Conservation (phyloP, 1,140 invertebrate genomes). For the Caenorhabditis remanei region DNA sequence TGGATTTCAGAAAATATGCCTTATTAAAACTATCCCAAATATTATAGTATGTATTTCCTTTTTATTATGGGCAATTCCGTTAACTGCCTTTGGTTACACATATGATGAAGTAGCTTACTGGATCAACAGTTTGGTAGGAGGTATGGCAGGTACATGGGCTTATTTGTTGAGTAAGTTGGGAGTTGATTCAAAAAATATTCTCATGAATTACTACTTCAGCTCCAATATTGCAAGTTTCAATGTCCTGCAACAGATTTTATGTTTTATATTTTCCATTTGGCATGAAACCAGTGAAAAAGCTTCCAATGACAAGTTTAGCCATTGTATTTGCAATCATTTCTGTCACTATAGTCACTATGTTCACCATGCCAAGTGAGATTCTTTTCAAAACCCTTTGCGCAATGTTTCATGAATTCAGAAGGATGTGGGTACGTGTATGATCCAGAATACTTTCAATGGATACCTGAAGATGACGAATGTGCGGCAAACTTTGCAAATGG, state of each 20-base stretch:
- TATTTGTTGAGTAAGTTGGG: not conserved
- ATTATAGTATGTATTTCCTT: not conserved
- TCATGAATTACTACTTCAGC: not conserved
- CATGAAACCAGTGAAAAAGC: not conserved
- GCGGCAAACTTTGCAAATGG: not conserved
- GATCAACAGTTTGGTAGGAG: slow-evolving; percentile 21
- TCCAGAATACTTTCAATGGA: slow-evolving; percentile 25
- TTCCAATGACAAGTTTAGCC: not conserved
- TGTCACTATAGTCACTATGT: not conserved
- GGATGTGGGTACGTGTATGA: slow-evolving; percentile 16
- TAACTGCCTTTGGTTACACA: not conserved
- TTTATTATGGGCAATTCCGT: slow-evolving; percentile 6
- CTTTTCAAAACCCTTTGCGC: not conserved
- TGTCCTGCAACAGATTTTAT: slow-evolving; percentile 27
- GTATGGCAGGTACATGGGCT: slow-evolving; percentile 6
- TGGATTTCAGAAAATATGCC: slow-evolving; percentile 16
- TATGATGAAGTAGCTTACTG: slow-evolving; percentile 25
- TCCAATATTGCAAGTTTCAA: slow-evolving; percentile 18
- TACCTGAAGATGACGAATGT: not conserved
- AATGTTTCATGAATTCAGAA: not conserved
- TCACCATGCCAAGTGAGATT: not conserved
- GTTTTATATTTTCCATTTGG: slow-evolving; percentile 38
- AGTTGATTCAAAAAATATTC: not conserved
- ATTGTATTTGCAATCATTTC: not conserved
- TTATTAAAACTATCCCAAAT: slow-evolving; percentile 21